phyloP scores from a whole-genome alignment of 2,888 invertebrate genomes.

The Sminthurinus aureus region DNA sequence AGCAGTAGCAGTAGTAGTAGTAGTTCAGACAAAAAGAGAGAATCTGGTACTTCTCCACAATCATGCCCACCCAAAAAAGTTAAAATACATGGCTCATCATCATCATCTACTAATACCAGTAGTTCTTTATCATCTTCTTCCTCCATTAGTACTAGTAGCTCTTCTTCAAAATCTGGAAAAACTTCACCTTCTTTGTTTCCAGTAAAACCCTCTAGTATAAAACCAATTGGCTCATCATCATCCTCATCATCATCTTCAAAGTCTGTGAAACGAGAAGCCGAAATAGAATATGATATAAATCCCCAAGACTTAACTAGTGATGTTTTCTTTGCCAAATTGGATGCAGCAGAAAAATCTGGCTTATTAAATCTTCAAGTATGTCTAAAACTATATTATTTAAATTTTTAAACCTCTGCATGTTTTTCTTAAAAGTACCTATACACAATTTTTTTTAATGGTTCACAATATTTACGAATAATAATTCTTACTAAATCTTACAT shows the following conservation, averaged over 20 bases:
- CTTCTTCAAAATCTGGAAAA: background rate
- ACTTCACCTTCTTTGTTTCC: conserved; percentile 4
- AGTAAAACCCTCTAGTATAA: background rate
- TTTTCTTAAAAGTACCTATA: no score
- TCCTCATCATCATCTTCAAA: conserved; percentile 39
- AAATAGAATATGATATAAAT: conserved; percentile 41
- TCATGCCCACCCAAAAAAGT: conserved; percentile 24
- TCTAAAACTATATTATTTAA: conserved; percentile 6
- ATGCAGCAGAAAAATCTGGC: conserved; percentile 45
- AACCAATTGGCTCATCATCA: no score
- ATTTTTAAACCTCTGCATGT: no score
- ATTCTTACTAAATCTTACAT: background rate
- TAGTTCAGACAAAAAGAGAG: conserved; percentile 37
- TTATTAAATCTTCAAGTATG: conserved; percentile 44
- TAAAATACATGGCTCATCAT: background rate
- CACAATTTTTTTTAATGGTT: no score
- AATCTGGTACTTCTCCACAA: conserved; percentile 11
- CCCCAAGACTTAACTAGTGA: conserved; percentile 48
- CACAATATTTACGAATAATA: background rate
- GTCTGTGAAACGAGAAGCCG: conserved; percentile 43
- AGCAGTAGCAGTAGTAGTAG: no score
- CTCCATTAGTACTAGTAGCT: conserved; percentile 10
- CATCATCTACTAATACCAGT: conserved; percentile 8
- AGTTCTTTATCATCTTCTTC: background rate
- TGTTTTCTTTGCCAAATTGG: conserved; percentile 48